A percentile compares a stretch with the other conserved stretches of the same genome.
Evolutionary conservation across 2,113 vertebrate species (phyloP).

Genomic region (Gadus macrocephalus): DNA sequence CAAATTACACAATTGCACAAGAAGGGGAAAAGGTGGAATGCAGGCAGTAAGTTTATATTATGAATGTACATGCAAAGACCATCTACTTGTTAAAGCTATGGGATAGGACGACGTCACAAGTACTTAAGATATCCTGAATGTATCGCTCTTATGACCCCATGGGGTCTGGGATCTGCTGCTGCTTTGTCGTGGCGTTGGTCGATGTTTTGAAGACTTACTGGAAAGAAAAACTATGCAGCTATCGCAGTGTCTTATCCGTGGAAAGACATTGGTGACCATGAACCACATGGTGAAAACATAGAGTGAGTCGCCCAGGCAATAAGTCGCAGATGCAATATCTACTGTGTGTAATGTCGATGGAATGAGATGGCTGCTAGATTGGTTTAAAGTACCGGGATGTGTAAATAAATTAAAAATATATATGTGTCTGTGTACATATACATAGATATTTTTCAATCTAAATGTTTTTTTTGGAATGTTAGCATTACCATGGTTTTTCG

Average conservation of each 20-base stretch:
- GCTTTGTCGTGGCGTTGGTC: not conserved
- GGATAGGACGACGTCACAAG: not conserved
- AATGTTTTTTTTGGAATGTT: not conserved
- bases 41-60: too few species aligned
- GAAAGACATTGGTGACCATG: not conserved
- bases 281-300: not conserved
- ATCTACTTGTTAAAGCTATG: not conserved
- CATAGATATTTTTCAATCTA: not conserved
- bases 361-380: slow-evolving; percentile 1
- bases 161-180: not conserved
- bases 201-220: not conserved
- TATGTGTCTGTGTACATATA: not conserved
- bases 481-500: not conserved
- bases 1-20: not conserved
- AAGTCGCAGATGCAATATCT: slow-evolving; percentile 42
- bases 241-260: not conserved
- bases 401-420: too few species aligned
- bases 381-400: slow-evolving; percentile 25
- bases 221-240: not conserved
- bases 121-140: slow-evolving; percentile 36
- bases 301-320: slow-evolving; percentile 6
- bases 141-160: slow-evolving; percentile 16
- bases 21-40: too few species aligned
- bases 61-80: not conserved
- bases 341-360: slow-evolving; percentile 11